Base-by-base conservation (phyloP, 2,113 vertebrate genomes). In the Pachypanchax playfairii region DNA sequence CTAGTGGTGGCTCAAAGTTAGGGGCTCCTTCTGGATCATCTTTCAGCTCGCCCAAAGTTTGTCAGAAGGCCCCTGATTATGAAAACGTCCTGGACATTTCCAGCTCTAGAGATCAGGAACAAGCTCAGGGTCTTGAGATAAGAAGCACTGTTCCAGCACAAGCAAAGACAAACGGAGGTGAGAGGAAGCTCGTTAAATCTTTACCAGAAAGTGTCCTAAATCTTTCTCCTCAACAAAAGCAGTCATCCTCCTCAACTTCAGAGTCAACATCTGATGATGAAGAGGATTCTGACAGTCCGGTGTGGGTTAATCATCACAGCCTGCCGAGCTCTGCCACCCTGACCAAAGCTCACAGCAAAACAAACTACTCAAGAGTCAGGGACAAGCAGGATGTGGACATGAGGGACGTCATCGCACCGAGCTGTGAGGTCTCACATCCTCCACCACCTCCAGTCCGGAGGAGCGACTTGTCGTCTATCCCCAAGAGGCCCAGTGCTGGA, bases 301-400 rank as follows among this genome's bases (percentile, higher is more conserved):
- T 89, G 17, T 92, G 92, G 92, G 85, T 88, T 0, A 86, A 85
- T 63, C 90, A 91, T 8, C 89, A 87, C 62, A 89, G 89, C 58
- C 70, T 91, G 44, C 84, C 90, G 38, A 71, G 53, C 64, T 33
- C 83, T 0, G 72, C 59, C 0, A 79, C 44, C 35, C 43, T 78
- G 25, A 14, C 46, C 60, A 86, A 87, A 70, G 36, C 65, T 36
- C 84, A 60, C 62, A 53, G 43, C 52, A 31, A 82, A 51, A 46
- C 48, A 0, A 63, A 24, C 58, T 85, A 50, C 68, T 47, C 77
- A 0, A 58, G 53, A 11, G 18, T 29, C 24, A 70, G 66, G 72
- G 88, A 85, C 38, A 82, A 80, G 3, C 69, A 33, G 15, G 79
- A 83, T 0, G 1, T 17, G 0, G 74, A 77, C 3, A 2, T 26